These are phyloP conservation scores for Pseudomyrmex gracilis DNA, from an alignment of 1,140 invertebrate genomes.

Conservation along the genomic window DNA sequence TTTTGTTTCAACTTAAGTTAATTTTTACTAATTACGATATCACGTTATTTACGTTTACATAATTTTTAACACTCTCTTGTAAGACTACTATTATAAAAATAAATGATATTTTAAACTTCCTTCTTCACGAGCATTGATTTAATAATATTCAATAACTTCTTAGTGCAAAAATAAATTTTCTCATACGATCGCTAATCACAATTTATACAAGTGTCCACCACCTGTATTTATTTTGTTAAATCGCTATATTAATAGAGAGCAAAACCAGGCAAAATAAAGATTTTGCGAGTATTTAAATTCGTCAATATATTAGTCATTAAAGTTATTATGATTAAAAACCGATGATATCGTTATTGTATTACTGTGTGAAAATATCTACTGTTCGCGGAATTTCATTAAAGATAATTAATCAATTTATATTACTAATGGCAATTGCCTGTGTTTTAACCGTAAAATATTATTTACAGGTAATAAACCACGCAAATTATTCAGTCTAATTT, in stretches of 20 bases:
- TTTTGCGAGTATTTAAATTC: conserved; percentile 26
- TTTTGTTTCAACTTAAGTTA: conserved; percentile 8
- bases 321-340: conserved; percentile 29
- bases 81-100: no score
- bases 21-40: background rate
- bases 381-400: no score
- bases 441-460: conserved; percentile 26
- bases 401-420: conserved; percentile 24
- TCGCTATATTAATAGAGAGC: conserved; percentile 49
- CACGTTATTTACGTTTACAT: no score
- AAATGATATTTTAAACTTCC: no score
- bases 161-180: conserved; percentile 9
- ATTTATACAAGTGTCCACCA: conserved; percentile 61
- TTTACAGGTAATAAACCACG: background rate
- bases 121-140: no score
- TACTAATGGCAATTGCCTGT: background rate
- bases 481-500: background rate
- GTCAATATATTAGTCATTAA: background rate
- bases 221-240: conserved; percentile 66
- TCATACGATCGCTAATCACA: background rate
- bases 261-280: conserved; percentile 6
- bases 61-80: no score
- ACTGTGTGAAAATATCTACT: background rate
- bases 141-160: conserved; percentile 12
- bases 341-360: conserved; percentile 8